A percentile compares a stretch with the other conserved stretches of the same genome.
Evolutionary conservation across 2,888 invertebrate species (phyloP).

Genomic region (Dasypogon diadema): DNA sequence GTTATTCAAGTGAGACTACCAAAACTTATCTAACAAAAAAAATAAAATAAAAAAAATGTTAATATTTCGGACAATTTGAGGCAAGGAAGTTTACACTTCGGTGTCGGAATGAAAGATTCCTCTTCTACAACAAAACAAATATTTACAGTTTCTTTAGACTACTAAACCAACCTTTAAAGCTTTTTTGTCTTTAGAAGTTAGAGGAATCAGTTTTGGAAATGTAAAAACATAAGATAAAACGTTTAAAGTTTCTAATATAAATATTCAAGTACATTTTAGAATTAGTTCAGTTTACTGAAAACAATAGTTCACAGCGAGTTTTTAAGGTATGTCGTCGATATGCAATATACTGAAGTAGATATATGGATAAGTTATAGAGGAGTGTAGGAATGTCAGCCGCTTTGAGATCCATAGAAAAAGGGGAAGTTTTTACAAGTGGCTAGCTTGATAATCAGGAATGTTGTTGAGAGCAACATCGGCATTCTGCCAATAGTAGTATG

Average conservation of each 20-base stretch:
- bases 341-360: slow-evolving; percentile 53
- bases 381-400: slow-evolving; percentile 24
- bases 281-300: slow-evolving; percentile 11
- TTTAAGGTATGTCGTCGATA: slow-evolving; percentile 52
- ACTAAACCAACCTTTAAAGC: neutral
- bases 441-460: slow-evolving; percentile 81
- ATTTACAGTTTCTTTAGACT: neutral
- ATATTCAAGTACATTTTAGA: slow-evolving; percentile 5
- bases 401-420: slow-evolving; percentile 20
- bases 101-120: too few relatives aligned
- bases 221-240: neutral
- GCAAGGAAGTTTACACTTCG: neutral
- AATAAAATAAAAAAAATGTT: too few relatives aligned
- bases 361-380: slow-evolving; percentile 20
- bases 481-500: slow-evolving; percentile 83
- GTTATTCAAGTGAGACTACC: too few relatives aligned
- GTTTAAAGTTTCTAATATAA: neutral
- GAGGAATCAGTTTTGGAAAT: neutral
- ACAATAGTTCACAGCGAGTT: slow-evolving; percentile 53
- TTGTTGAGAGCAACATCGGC: slow-evolving; percentile 76
- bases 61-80: too few relatives aligned
- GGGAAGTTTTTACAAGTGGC: slow-evolving; percentile 63
- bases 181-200: slow-evolving; percentile 1
- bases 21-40: too few relatives aligned
- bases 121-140: slow-evolving; percentile 21